A percentile compares a stretch with the other conserved stretches of the same genome.
phyloP scores from a whole-genome alignment of 2,113 vertebrate species.

The Nasalis larvatus region DNA sequence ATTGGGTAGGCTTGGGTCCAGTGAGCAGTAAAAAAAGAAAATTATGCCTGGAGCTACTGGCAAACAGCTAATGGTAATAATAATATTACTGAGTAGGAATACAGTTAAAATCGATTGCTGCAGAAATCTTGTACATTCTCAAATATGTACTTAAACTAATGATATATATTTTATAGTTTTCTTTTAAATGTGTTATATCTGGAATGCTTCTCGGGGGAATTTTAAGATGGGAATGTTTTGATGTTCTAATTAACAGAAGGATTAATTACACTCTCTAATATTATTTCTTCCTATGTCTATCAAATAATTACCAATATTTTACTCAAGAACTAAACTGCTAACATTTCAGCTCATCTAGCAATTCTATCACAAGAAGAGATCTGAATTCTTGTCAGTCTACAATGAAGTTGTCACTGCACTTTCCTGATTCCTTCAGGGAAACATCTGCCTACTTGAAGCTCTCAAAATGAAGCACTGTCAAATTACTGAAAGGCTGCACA shows the following conservation, averaged over 20 bases:
- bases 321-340: not conserved
- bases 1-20: slow-evolving; percentile 79
- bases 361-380: not conserved
- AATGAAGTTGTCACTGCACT: slow-evolving; percentile 69
- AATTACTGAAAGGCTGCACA: not conserved
- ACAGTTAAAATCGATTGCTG: slow-evolving; percentile 62
- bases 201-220: not conserved
- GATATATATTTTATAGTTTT: slow-evolving; percentile 20
- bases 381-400: slow-evolving; percentile 46
- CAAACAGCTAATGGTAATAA: slow-evolving; percentile 75
- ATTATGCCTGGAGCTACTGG: slow-evolving; percentile 55
- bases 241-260: slow-evolving; percentile 30
- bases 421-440: slow-evolving; percentile 66
- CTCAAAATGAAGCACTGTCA: slow-evolving; percentile 68
- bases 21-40: slow-evolving; percentile 71
- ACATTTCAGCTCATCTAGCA: slow-evolving; percentile 48
- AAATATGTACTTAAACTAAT: slow-evolving; percentile 50
- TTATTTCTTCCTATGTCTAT: not conserved
- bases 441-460: slow-evolving; percentile 67
- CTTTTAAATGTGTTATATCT: not conserved
- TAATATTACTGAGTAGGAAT: slow-evolving; percentile 67
- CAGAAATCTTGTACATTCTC: slow-evolving; percentile 56
- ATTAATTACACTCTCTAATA: not conserved
- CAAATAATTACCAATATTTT: slow-evolving; percentile 19
- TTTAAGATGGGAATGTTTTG: not conserved